Evolutionary conservation across 2,113 vertebrate species (phyloP).

Genomic region (Caretta caretta): DNA sequence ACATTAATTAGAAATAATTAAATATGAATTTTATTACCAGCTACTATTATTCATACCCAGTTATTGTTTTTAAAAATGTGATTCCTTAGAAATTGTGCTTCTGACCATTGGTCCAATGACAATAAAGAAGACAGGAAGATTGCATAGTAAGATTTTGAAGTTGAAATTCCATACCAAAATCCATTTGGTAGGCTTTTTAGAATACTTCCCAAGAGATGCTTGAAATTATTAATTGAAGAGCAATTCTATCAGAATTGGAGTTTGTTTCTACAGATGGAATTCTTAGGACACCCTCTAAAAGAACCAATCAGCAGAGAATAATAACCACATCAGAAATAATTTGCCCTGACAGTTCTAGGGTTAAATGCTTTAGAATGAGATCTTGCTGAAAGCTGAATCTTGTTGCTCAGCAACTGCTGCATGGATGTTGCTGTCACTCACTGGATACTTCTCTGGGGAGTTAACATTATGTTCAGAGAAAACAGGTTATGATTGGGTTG

Average conservation of each 20-base stretch:
- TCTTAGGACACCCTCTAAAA: not conserved
- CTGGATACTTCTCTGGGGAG: constrained; percentile 72
- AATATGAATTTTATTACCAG: not conserved
- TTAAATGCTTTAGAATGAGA: constrained; percentile 82
- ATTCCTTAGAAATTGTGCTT: not conserved
- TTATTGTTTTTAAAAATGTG: not conserved
- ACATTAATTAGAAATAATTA: not conserved
- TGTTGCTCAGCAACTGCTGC: constrained; percentile 81
- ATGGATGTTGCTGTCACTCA: constrained; percentile 79
- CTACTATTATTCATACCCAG: not conserved
- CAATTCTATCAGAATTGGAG: fast-evolving
- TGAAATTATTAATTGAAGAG: not conserved
- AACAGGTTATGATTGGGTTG: constrained; percentile 79
- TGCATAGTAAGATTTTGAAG: not conserved
- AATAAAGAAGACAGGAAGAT: not conserved
- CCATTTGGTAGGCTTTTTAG: not conserved
- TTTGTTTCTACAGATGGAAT: not conserved
- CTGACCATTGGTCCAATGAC: not conserved
- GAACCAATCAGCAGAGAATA: constrained; percentile 44
- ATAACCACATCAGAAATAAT: constrained; percentile 42
- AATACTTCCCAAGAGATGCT: not conserved
- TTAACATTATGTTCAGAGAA: constrained; percentile 52
- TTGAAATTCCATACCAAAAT: not conserved
- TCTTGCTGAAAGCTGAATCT: constrained; percentile 68
- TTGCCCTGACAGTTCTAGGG: constrained; percentile 74